Evolutionary conservation across 2,113 vertebrate species (phyloP).

Genomic region (Cochlearius cochlearius): DNA sequence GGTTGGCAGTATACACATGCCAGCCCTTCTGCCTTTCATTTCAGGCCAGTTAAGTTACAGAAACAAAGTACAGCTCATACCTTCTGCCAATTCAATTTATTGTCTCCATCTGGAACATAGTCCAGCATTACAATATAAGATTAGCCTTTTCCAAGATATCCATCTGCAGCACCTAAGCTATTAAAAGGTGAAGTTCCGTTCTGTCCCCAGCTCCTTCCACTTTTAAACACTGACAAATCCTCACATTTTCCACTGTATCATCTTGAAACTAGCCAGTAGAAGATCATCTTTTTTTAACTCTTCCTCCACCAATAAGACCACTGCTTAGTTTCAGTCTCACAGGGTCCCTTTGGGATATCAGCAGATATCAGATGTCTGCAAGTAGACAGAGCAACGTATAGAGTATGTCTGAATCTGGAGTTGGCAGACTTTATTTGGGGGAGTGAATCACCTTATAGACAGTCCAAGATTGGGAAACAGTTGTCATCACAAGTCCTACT

Average conservation of each 20-base stretch:
- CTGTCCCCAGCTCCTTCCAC: not conserved
- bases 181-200: not conserved
- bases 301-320: not conserved
- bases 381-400: not conserved
- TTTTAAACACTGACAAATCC: not conserved
- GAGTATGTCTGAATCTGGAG: not conserved
- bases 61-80: not conserved
- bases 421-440: not conserved
- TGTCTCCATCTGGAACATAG: not conserved
- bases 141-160: conserved; percentile 5
- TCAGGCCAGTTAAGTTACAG: not conserved
- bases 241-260: not conserved
- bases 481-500: not conserved
- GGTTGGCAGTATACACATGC: not conserved
- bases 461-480: not conserved
- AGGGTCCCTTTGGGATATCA: not conserved
- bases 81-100: conserved; percentile 37
- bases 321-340: not conserved
- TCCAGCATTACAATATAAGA: conserved; percentile 5
- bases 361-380: not conserved
- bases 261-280: not conserved
- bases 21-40: not conserved
- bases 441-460: not conserved
- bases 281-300: not conserved
- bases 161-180: conserved; percentile 27